phyloP scores from a whole-genome alignment of 2,888 invertebrate genomes.

The Sinohyriopsis cumingii region DNA sequence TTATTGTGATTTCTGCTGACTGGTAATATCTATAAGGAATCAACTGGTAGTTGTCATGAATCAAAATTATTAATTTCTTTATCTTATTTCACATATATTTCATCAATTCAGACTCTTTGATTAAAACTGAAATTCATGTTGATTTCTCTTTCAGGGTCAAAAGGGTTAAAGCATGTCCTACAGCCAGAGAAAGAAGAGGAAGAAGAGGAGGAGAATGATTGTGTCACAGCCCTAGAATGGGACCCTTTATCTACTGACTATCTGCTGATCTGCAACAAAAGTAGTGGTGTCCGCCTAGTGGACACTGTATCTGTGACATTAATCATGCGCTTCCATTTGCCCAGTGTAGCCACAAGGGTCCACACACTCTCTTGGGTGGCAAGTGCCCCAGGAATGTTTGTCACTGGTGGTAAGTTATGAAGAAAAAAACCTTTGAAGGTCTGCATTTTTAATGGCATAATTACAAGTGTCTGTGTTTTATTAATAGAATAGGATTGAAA shows the following conservation, averaged over 20 bases:
- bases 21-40: too few species aligned
- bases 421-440: not conserved
- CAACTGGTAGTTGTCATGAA: not conserved
- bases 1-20: too few species aligned
- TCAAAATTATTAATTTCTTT: not conserved
- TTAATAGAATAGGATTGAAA: too few species aligned
- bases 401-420: slow-evolving; percentile 70
- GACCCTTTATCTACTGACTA: slow-evolving; percentile 72
- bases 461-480: too few species aligned
- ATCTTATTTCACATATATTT: not conserved
- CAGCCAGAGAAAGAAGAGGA: slow-evolving; percentile 49
- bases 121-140: not conserved
- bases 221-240: slow-evolving; percentile 71
- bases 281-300: slow-evolving; percentile 66
- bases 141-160: slow-evolving; percentile 38
- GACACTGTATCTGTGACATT: slow-evolving; percentile 61
- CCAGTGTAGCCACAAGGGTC: slow-evolving; percentile 69
- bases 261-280: slow-evolving; percentile 66
- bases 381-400: slow-evolving; percentile 72
- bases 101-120: not conserved
- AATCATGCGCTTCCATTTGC: slow-evolving; percentile 67
- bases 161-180: slow-evolving; percentile 51
- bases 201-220: slow-evolving; percentile 50
- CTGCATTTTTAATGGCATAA: not conserved
- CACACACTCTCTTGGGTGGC: slow-evolving; percentile 72